Conservation (phyloP, 1,140 invertebrate genomes). For the Tetragonula clypearis region DNA sequence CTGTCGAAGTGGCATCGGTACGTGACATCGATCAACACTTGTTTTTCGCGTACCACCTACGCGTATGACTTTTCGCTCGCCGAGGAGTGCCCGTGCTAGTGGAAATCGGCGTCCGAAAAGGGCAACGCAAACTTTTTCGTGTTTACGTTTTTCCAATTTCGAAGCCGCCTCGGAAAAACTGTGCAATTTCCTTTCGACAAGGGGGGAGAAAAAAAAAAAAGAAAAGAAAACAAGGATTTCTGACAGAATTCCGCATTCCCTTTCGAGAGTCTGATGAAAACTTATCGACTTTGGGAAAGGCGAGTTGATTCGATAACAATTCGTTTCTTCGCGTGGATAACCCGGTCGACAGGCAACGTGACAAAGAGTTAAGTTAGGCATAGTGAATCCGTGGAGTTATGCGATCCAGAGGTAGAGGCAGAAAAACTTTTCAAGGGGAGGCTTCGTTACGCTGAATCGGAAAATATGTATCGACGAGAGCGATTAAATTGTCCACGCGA, state of each 20-base stretch:
- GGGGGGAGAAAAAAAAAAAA: too few relatives aligned
- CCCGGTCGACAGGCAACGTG: not conserved
- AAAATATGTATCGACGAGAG: not conserved
- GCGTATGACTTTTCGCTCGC: slow-evolving; percentile 30
- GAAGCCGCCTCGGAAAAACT: not conserved
- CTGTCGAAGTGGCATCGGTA: slow-evolving; percentile 12
- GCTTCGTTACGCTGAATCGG: not conserved
- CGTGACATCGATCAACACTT: slow-evolving; percentile 47
- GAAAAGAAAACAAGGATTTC: not conserved
- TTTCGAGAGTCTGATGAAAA: not conserved
- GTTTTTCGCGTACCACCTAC: slow-evolving; percentile 11
- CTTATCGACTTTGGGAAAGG: too few relatives aligned
- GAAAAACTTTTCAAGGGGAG: not conserved
- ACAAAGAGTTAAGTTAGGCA: not conserved
- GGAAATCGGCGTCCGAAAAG: slow-evolving; percentile 39
- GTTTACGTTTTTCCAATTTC: slow-evolving; percentile 18
- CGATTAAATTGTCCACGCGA: not conserved
- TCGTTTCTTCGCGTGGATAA: too few relatives aligned
- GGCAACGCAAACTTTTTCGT: slow-evolving; percentile 18
- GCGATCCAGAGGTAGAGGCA: not conserved
- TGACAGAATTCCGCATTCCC: not conserved
- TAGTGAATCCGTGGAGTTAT: not conserved
- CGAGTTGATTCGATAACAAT: too few relatives aligned
- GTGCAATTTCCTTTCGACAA: too few relatives aligned
- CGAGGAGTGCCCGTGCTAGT: not conserved